phyloP scores from a whole-genome alignment of 2,888 invertebrate species.

The Celastrina argiolus region DNA sequence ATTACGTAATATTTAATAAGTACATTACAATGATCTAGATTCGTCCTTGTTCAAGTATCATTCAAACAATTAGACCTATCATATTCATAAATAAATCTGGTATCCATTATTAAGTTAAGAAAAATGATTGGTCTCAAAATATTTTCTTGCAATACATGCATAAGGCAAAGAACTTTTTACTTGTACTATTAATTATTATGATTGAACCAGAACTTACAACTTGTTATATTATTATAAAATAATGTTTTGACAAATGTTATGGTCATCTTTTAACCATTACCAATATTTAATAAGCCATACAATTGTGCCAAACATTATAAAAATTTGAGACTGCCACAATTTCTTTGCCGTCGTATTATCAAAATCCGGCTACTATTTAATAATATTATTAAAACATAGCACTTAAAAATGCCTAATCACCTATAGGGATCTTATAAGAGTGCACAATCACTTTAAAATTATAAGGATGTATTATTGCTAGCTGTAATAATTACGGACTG shows the following conservation, averaged over 20 bases:
- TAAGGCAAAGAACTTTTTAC: background rate
- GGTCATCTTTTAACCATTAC: background rate
- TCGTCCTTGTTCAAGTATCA: constrained; percentile 15
- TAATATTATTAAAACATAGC: background rate
- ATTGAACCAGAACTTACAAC: background rate
- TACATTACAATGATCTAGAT: constrained; percentile 2
- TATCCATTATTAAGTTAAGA: background rate
- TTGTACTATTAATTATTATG: background rate
- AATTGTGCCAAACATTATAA: background rate
- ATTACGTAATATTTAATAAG: background rate
- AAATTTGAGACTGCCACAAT: background rate
- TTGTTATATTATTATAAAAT: background rate
- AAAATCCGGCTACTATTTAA: background rate
- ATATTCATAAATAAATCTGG: background rate
- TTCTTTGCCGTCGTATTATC: background rate
- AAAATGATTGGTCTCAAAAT: background rate
- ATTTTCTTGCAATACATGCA: background rate
- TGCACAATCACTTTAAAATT: background rate
- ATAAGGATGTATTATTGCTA: constrained; percentile 4
- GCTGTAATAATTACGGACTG: constrained; percentile 12
- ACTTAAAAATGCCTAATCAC: constrained; percentile 1
- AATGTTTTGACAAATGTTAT: background rate
- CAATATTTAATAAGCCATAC: background rate
- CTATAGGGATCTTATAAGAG: background rate
- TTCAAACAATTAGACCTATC: background rate